phyloP scores from a whole-genome alignment of 2,888 invertebrate genomes.

The Cheilosia vulpina region DNA sequence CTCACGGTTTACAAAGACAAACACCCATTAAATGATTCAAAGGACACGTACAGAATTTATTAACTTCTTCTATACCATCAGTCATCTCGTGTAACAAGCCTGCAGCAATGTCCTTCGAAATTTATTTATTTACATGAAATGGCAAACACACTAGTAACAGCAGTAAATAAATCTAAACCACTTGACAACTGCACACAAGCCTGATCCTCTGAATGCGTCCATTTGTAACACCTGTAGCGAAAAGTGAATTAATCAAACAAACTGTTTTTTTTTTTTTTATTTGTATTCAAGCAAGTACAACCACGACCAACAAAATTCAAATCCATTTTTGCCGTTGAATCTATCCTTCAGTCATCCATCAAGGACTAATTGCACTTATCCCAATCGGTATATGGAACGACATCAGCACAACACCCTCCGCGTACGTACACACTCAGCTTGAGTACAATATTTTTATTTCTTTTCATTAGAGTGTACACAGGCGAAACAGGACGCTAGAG shows the following conservation, averaged over 20 bases:
- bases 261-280: not conserved
- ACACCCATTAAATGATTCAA: not conserved
- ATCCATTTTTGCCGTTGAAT: slow-evolving; percentile 63
- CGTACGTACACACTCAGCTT: not conserved
- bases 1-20: not conserved
- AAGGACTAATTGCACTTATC: slow-evolving; percentile 74
- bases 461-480: slow-evolving; percentile 54
- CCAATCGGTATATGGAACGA: slow-evolving; percentile 13
- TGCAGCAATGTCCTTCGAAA: not conserved
- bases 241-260: slow-evolving; percentile 66
- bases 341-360: slow-evolving; percentile 71
- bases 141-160: slow-evolving; percentile 5
- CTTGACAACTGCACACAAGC: slow-evolving; percentile 54
- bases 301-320: slow-evolving; percentile 62
- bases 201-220: slow-evolving; percentile 60
- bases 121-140: not conserved
- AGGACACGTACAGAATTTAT: not conserved
- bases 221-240: slow-evolving; percentile 66
- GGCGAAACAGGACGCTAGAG: not conserved
- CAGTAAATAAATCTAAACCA: slow-evolving; percentile 58
- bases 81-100: not conserved
- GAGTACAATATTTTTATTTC: slow-evolving; percentile 54
- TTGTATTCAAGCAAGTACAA: slow-evolving; percentile 8
- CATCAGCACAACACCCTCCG: slow-evolving; percentile 15
- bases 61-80: not conserved